A percentile compares a stretch with the other conserved stretches of the same genome.
Evolutionary conservation across 2,113 vertebrate species (phyloP).

Genomic region (Sylvicapra grimmia): DNA sequence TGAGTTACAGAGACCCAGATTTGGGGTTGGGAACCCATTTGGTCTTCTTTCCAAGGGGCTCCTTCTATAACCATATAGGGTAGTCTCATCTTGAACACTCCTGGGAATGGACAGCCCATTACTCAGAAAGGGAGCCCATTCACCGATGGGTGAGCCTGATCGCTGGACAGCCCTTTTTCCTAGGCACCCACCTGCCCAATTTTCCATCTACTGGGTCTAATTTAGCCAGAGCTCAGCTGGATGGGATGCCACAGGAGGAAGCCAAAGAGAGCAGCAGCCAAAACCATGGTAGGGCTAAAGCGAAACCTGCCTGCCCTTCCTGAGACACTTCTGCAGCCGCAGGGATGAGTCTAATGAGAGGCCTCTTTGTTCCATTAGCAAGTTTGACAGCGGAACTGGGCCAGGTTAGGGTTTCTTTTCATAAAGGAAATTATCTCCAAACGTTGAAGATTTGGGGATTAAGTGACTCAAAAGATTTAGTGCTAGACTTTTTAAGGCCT

Average conservation of each 20-base stretch:
- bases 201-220: background rate
- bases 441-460: constrained; percentile 48
- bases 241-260: background rate
- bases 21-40: background rate
- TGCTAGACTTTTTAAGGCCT: constrained; percentile 44
- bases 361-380: constrained; percentile 54
- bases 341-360: constrained; percentile 33
- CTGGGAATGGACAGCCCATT: background rate
- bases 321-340: background rate
- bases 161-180: background rate
- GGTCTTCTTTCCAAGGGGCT: background rate
- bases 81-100: background rate
- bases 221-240: background rate
- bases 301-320: background rate
- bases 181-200: background rate
- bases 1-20: background rate
- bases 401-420: constrained; percentile 50
- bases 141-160: background rate
- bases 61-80: background rate
- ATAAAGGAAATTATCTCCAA: constrained; percentile 59
- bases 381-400: background rate
- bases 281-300: background rate
- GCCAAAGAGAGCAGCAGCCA: background rate
- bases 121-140: background rate
- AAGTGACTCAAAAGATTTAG: constrained; percentile 62